phyloP scores from a whole-genome alignment of 2,888 invertebrate species.

The Anthophora plumipes region DNA sequence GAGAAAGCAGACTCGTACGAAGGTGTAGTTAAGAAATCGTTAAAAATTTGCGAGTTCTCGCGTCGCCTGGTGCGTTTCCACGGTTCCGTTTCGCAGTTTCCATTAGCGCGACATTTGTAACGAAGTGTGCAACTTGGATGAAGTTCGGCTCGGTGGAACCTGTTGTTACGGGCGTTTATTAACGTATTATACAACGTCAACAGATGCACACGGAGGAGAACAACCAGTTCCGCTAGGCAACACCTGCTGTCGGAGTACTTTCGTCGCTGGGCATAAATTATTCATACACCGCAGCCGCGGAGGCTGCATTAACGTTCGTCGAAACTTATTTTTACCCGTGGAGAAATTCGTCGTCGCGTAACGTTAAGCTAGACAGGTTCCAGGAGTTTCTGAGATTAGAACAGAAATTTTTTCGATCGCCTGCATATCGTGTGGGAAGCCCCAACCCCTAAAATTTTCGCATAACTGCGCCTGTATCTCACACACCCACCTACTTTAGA shows the following conservation, averaged over 20 bases:
- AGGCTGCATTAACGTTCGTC: constrained; percentile 56
- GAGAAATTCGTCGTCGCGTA: constrained; percentile 9
- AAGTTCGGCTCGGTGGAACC: constrained; percentile 37
- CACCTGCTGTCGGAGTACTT: constrained; percentile 53
- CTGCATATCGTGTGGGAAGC: no score
- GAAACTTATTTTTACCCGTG: constrained; percentile 50
- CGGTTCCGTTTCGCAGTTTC: constrained; percentile 48
- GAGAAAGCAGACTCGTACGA: no score
- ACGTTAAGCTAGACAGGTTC: no score
- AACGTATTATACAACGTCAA: constrained; percentile 58
- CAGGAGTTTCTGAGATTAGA: not conserved
- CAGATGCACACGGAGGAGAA: constrained; percentile 40
- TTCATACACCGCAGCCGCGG: constrained; percentile 46
- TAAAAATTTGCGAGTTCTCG: constrained; percentile 44
- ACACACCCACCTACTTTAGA: no score
- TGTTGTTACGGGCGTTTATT: constrained; percentile 54
- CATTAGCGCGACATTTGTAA: constrained; percentile 58
- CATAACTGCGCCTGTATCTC: no score
- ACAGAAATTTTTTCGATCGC: no score
- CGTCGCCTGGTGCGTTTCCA: constrained; percentile 24
- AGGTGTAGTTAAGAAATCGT: constrained; percentile 36
- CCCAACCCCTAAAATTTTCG: no score
- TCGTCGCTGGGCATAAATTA: constrained; percentile 52
- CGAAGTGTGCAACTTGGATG: constrained; percentile 51
- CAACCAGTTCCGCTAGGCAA: constrained; percentile 40